A percentile compares a stretch with the other conserved stretches of the same genome.
Conservation (phyloP, 2,888 invertebrate genomes). For the Synergus gifuensis region DNA sequence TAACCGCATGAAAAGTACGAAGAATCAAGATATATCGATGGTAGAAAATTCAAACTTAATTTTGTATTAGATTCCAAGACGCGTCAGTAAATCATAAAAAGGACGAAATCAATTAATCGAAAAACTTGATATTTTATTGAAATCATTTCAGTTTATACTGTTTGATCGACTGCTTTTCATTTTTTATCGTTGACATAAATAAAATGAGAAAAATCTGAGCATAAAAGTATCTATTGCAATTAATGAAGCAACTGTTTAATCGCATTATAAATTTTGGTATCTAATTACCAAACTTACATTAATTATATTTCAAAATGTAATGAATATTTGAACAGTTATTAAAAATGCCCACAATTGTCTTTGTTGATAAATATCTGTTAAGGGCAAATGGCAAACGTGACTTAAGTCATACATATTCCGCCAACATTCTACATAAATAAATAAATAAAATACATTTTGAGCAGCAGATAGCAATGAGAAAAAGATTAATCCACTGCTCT, state of each 20-base stretch:
- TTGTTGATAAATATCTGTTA: too few species aligned
- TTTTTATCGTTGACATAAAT: constrained; percentile 8
- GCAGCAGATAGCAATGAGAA: too few species aligned
- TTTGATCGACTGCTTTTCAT: constrained; percentile 26
- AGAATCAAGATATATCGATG: constrained; percentile 33
- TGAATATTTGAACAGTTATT: too few species aligned
- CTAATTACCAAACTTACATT: background rate
- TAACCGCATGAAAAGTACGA: constrained; percentile 4
- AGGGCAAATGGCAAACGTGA: too few species aligned
- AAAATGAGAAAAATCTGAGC: background rate
- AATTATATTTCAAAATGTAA: too few species aligned
- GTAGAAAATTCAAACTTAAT: constrained; percentile 8
- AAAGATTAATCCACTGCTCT: too few species aligned
- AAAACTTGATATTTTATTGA: background rate
- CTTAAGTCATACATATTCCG: too few species aligned
- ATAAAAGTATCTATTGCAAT: too few species aligned
- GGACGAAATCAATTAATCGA: background rate
- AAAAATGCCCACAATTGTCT: too few species aligned
- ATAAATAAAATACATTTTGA: too few species aligned
- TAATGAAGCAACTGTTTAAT: background rate
- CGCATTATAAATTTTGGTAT: background rate
- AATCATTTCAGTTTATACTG: constrained; percentile 6
- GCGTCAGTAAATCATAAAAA: background rate
- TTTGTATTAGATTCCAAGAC: background rate
- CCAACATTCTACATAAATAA: too few species aligned